phyloP scores from a whole-genome alignment of 1,140 invertebrate genomes.

The Diabrotica virgifera region DNA sequence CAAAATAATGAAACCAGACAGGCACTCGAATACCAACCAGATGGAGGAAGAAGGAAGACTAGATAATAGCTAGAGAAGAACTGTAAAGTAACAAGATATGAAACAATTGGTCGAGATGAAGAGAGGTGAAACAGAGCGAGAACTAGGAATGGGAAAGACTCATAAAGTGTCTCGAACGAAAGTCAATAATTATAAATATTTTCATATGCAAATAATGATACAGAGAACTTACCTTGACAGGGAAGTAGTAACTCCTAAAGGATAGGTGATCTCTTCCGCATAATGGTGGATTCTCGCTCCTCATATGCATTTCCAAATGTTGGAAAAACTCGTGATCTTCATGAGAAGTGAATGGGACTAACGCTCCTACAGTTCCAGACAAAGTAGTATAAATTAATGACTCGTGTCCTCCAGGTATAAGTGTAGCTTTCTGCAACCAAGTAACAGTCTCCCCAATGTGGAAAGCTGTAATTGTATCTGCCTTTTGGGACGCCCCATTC shows the following conservation, averaged over 20 bases:
- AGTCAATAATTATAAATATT: too few species aligned
- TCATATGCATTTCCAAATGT: constrained; percentile 99
- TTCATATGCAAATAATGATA: background rate
- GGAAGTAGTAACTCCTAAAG: constrained; percentile 96
- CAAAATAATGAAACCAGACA: too few species aligned
- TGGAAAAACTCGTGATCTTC: constrained; percentile 99
- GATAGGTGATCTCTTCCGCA: constrained; percentile 97
- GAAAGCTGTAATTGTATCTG: constrained; percentile 88
- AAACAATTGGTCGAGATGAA: too few species aligned
- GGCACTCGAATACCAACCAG: too few species aligned
- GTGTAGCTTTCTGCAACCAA: constrained; percentile 88
- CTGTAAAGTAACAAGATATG: too few species aligned
- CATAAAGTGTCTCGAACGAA: too few species aligned
- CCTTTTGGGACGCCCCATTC: constrained; percentile 86
- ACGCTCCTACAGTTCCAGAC: constrained; percentile 91
- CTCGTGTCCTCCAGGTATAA: constrained; percentile 96
- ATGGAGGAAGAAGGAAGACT: too few species aligned
- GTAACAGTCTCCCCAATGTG: constrained; percentile 95
- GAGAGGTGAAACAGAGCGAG: too few species aligned
- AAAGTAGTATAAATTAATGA: constrained; percentile 94
- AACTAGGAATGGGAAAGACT: too few species aligned
- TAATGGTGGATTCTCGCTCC: constrained; percentile 92
- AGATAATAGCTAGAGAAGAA: too few species aligned
- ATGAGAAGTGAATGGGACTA: constrained; percentile 96
- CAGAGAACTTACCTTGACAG: constrained; percentile 75